Conservation (phyloP, 2,797 vertebrate genomes). For the Chelon labrosus region DNA sequence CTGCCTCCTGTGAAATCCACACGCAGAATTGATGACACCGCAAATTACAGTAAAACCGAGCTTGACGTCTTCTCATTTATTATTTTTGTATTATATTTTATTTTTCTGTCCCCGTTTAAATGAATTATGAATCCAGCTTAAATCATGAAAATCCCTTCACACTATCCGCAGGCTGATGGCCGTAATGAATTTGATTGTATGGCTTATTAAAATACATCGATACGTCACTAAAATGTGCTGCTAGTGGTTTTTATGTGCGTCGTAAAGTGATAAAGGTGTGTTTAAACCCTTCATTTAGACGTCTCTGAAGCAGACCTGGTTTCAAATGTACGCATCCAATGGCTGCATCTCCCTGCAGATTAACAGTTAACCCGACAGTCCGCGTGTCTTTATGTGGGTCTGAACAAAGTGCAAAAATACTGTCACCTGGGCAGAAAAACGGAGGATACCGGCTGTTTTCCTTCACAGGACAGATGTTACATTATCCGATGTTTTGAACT, state of each 20-base stretch:
- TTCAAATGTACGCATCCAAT: slow-evolving; percentile 33
- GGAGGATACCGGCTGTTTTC: slow-evolving; percentile 32
- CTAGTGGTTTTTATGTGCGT: neutral
- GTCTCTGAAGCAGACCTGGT: neutral
- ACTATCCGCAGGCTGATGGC: slow-evolving; percentile 70
- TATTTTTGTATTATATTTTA: slow-evolving; percentile 39
- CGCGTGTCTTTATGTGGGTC: slow-evolving; percentile 44
- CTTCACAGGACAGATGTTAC: slow-evolving; percentile 5
- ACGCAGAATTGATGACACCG: slow-evolving; percentile 57
- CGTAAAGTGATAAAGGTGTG: neutral
- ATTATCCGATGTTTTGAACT: neutral
- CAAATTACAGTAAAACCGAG: slow-evolving; percentile 36
- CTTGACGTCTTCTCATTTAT: slow-evolving; percentile 31
- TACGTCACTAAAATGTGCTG: slow-evolving; percentile 54
- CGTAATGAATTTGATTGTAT: slow-evolving; percentile 78
- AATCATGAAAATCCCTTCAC: slow-evolving; percentile 53
- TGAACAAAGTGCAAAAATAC: slow-evolving; percentile 84
- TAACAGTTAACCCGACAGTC: slow-evolving; percentile 84
- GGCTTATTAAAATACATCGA: slow-evolving; percentile 82
- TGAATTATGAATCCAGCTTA: slow-evolving; percentile 47
- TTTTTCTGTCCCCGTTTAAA: slow-evolving; percentile 50
- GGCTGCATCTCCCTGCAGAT: slow-evolving; percentile 62
- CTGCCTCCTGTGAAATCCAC: slow-evolving; percentile 61
- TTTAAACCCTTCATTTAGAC: neutral
- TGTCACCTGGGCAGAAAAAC: slow-evolving; percentile 38